Percentiles rank a stretch among this genome's conserved stretches.
Evolutionary conservation across 2,113 vertebrate genomes (phyloP).

Genomic region (Aegithalos caudatus): DNA sequence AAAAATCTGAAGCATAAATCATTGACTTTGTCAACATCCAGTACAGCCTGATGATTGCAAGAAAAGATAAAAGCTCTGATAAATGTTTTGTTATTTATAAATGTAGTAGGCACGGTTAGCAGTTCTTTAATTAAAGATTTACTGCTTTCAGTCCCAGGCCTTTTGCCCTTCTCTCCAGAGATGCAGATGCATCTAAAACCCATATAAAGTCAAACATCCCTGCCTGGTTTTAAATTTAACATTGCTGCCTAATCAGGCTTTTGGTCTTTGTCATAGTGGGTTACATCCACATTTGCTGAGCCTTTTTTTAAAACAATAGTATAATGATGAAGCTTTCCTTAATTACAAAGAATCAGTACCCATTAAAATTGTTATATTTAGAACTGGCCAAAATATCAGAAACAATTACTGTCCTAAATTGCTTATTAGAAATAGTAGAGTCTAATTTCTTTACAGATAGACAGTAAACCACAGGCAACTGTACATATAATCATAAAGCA

Average conservation of each 20-base stretch:
- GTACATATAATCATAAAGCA: not conserved
- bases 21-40: conserved; percentile 34
- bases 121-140: conserved; percentile 60
- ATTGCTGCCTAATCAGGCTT: not conserved
- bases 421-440: not conserved
- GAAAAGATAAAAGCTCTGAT: conserved; percentile 58
- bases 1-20: conserved; percentile 36
- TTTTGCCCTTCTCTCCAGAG: conserved; percentile 20
- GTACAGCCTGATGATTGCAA: conserved; percentile 31
- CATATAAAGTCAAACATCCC: conserved; percentile 47
- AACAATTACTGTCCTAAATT: not conserved
- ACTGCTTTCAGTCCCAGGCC: conserved; percentile 1
- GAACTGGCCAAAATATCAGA: conserved; percentile 2
- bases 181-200: conserved; percentile 4
- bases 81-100: conserved; percentile 64
- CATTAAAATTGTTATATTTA: conserved; percentile 27
- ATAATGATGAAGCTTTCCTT: not conserved
- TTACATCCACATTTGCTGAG: not conserved
- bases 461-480: not conserved
- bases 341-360: conserved; percentile 10
- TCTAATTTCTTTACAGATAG: not conserved
- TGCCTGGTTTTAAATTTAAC: conserved; percentile 45
- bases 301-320: conserved; percentile 15
- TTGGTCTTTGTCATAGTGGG: conserved; percentile 16
- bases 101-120: conserved; percentile 32